Evolutionary conservation across 2,888 invertebrate genomes (phyloP).

Genomic region (Hoplodrina ambigua): DNA sequence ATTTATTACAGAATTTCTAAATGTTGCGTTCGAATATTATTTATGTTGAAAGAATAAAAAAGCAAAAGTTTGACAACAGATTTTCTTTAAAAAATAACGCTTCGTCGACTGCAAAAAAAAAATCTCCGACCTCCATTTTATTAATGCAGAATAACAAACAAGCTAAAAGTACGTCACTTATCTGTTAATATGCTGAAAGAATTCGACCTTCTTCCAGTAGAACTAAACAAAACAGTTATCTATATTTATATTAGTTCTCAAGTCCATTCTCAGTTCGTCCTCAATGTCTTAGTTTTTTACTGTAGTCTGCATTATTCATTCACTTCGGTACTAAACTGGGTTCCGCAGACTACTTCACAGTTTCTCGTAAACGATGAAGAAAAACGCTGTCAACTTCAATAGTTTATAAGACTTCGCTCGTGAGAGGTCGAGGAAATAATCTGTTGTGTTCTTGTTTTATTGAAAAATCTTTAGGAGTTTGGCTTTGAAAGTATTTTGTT

Average conservation of each 20-base stretch:
- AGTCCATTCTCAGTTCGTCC: slow-evolving; percentile 38
- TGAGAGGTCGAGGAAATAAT: slow-evolving; percentile 47
- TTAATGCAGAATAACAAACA: slow-evolving; percentile 2
- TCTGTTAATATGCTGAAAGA: slow-evolving; percentile 33
- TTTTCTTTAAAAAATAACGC: slow-evolving; percentile 10
- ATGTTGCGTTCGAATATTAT: background rate
- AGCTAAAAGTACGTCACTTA: slow-evolving; percentile 3
- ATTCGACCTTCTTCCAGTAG: slow-evolving; percentile 4
- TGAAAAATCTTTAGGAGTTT: slow-evolving; percentile 33
- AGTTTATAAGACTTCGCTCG: slow-evolving; percentile 53
- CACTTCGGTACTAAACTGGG: slow-evolving; percentile 42
- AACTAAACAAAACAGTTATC: slow-evolving; percentile 27
- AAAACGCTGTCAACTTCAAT: slow-evolving; percentile 58
- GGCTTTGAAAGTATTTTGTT: background rate
- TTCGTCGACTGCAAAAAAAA: background rate
- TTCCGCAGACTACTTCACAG: slow-evolving; percentile 42
- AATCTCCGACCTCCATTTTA: background rate
- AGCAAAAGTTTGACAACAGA: slow-evolving; percentile 5
- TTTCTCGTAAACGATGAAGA: slow-evolving; percentile 55
- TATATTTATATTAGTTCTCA: slow-evolving; percentile 45
- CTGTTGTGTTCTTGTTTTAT: slow-evolving; percentile 38
- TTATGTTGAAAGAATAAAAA: slow-evolving; percentile 6
- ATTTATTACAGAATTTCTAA: background rate
- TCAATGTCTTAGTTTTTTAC: slow-evolving; percentile 38
- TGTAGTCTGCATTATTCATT: slow-evolving; percentile 58